Conservation (phyloP, 2,113 vertebrate genomes). For the human (Homo sapiens) region GRCh38 chr14:92835001-92835500, state of each 20-base stretch:
- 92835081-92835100: neutral
- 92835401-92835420: neutral
- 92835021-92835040: neutral
- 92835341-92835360: neutral
- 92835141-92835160: neutral
- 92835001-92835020: neutral
- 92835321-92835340: neutral
- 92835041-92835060: neutral
- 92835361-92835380: conserved; percentile 1
- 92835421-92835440: neutral
- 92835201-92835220: neutral
- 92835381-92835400: neutral
- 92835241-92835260: neutral
- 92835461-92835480: neutral
- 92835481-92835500: neutral
- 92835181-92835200: neutral
- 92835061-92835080: neutral
- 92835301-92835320: neutral
- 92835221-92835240: neutral
- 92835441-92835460: neutral
- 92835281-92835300: neutral
- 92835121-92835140: neutral
- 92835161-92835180: neutral
- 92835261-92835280: neutral
- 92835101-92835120: neutral